Evolutionary conservation across 2,797 vertebrate genomes (phyloP).

Genomic region (Tauraco hartlaubi): DNA sequence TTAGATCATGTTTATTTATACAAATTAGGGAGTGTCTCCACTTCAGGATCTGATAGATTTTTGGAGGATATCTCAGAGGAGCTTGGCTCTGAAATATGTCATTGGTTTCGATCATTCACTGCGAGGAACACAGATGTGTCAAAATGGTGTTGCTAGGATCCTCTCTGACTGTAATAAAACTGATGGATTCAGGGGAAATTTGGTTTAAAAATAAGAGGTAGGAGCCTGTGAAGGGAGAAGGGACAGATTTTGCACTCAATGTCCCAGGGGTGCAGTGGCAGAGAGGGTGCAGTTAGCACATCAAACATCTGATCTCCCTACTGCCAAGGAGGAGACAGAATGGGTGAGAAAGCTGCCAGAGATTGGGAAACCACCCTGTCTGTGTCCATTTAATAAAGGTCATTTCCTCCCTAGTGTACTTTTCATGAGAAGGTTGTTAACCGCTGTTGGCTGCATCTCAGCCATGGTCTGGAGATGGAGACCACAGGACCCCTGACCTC

Average conservation of each 20-base stretch:
- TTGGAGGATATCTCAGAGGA: background rate
- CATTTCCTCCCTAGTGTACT: background rate
- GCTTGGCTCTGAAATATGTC: background rate
- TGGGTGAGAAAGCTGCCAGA: background rate
- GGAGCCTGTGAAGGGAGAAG: background rate
- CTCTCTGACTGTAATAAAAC: background rate
- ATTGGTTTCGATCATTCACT: background rate
- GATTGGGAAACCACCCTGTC: background rate
- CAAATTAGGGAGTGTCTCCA: background rate
- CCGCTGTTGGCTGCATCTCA: background rate
- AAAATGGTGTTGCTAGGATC: background rate
- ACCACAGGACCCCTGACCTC: background rate
- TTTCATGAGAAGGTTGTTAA: background rate
- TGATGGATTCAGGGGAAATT: background rate
- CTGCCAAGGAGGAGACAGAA: background rate
- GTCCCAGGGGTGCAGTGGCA: background rate
- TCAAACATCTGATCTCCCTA: background rate
- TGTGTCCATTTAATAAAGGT: background rate
- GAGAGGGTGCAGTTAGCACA: background rate
- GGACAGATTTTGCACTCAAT: background rate
- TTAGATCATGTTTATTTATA: background rate
- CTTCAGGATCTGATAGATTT: background rate
- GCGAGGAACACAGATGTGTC: background rate
- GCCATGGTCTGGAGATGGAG: background rate
- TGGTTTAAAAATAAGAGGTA: background rate